These are phyloP conservation scores for Eolophus roseicapilla DNA, from an alignment of 2,113 vertebrate genomes.

Conservation along the genomic window DNA sequence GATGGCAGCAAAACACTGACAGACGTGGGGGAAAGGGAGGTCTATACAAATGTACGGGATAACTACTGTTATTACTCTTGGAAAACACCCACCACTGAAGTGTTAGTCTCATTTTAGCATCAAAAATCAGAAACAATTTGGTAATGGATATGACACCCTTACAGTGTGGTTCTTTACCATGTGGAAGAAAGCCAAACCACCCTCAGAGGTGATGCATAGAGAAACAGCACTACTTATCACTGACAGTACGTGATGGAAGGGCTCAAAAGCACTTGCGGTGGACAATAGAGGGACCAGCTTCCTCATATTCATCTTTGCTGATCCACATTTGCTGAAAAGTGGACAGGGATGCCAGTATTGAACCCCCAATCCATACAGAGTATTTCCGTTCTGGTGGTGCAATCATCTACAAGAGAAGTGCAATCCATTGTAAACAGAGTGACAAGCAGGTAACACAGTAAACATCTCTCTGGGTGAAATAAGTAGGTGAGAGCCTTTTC, in stretches of 20 bases:
- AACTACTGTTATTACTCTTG: neutral
- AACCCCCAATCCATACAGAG: conserved; percentile 34
- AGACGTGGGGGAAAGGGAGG: neutral
- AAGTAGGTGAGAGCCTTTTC: neutral
- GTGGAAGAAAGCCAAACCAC: neutral
- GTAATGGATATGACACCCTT: neutral
- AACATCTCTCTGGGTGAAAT: neutral
- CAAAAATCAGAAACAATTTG: neutral
- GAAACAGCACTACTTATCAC: neutral
- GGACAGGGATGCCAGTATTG: neutral
- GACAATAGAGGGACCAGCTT: conserved; percentile 37
- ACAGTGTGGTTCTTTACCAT: neutral
- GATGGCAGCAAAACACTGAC: neutral
- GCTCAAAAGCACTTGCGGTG: conserved; percentile 40
- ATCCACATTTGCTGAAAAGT: conserved; percentile 55
- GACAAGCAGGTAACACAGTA: neutral
- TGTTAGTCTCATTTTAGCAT: neutral
- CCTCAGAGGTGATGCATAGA: neutral
- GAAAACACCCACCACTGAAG: neutral
- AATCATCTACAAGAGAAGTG: conserved; percentile 14
- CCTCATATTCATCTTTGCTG: conserved; percentile 39
- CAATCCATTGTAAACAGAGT: neutral
- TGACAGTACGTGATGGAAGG: neutral
- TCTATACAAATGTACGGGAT: neutral
- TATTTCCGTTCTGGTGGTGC: conserved; percentile 56